Evolutionary conservation across 2,888 invertebrate genomes (phyloP), one percentile per base, ranked within the genome.

Genomic region (Spodoptera littoralis): DNA sequence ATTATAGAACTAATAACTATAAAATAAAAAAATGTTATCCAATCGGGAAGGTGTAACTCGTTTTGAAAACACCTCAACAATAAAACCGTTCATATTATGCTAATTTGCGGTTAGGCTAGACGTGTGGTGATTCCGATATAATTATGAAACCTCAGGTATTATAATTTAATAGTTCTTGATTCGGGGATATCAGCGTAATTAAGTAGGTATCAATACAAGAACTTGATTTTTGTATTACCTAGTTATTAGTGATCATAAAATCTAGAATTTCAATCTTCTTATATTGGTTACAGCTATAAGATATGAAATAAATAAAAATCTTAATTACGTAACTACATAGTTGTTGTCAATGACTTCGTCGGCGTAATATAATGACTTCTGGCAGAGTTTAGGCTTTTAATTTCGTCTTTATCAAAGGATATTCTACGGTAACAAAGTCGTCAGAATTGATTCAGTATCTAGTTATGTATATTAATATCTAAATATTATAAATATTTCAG

Each of bases 21-120:
- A 50, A 27, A 44, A 60, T 13, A 12, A 30, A 60, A 36, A 51
- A 50, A 42, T 22, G 22, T 22, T 22, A 5, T 13, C 5, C 9
- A 3, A 13, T 45, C 9, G 13, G 3, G n/a, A n/a, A 45, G 6
- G 12, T 27, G 5, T 47, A 36, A 36, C 30, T 24, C 5, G 47
- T 12, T 27, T 24, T 47, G 11, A 2, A 24, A 47, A 24, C 24
- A 24, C 47, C 12, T 47, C 13, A 47, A 6, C 11, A 12, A 47
- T 24, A 47, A 24, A 11, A 22, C 12, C 24, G 24, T 47, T 24
- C 0, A 9, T 24, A 43, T 42, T 50, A 50, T 41, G 55, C 44
- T 18, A 44, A 73, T 47, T 46, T 73, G 52, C 22, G 73, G 52
- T 56, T 12, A 41, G 4, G 6, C 43, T 8, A 57, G 42, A 48